Evolutionary conservation across 2,797 vertebrate species (phyloP), one percentile per base, ranked within the genome.

Genomic region (Strix occidentalis): DNA sequence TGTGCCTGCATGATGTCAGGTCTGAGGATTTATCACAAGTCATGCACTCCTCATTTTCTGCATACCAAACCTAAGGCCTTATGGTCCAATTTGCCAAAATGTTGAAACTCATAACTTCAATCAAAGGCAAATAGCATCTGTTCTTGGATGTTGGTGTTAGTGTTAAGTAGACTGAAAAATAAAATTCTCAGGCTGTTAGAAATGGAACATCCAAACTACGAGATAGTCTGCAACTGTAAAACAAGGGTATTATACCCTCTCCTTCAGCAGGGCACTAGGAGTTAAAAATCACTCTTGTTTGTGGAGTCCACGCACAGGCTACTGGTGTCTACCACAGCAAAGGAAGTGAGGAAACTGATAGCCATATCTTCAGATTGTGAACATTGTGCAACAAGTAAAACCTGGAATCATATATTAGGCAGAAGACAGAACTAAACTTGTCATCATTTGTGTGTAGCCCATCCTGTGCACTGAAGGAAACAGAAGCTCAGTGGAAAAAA

Each of bases 271-370:
- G 48, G 20, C 43, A 33, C 23, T 56, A 64, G 23, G 60, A 70
- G 60, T 77, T 92, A 87, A 93, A 91, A 91, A 85, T 48, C 33
- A 28, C 9, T 75, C 2, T 41, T 76, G 21, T 61, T 80, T 68
- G 45, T 37, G 20, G 33, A 93, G 63, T 39, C 24, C 29, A 18
- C 56, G 24, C 31, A 4, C 35, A 65, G 31, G 72, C 61, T 50
- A 50, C 69, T 56, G 48, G 21, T 77, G 69, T 48, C 57, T 35
- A 15, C 58, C 75, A 81, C 89, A 92, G 95, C 91, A 93, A 94
- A 71, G 35, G 37, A 89, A 70, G 0, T 53, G 81, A 90, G 81
- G 90, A 94, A 96, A 35, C 89, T 82, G 89, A 96, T 92, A 90
- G 28, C 48, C 11, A 0, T 70, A 69, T 95, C 86, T 95, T 76